Percentiles rank a stretch among this genome's conserved stretches.
phyloP scores from a whole-genome alignment of 2,888 invertebrate genomes.

The Baronia brevicornis region DNA sequence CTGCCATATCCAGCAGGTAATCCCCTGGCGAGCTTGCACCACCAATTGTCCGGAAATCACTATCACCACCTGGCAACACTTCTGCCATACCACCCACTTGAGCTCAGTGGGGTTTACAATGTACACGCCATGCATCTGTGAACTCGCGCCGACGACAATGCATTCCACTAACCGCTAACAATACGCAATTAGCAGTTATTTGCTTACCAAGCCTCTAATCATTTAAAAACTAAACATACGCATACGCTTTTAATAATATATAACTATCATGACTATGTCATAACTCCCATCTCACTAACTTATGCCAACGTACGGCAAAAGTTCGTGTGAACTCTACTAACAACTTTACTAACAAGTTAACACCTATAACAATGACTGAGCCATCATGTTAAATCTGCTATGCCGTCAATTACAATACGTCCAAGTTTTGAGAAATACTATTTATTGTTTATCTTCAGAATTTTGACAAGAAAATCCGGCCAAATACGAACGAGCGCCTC shows the following conservation, averaged over 20 bases:
- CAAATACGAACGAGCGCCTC: slow-evolving; percentile 57
- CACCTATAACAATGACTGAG: slow-evolving; percentile 71
- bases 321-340: slow-evolving; percentile 66
- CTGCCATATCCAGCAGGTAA: slow-evolving; percentile 98
- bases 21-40: slow-evolving; percentile 87
- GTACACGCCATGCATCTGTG: slow-evolving; percentile 88
- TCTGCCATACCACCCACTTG: slow-evolving; percentile 81
- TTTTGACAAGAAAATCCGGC: slow-evolving; percentile 60
- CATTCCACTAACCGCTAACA: slow-evolving; percentile 68
- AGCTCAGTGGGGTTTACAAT: slow-evolving; percentile 79
- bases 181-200: slow-evolving; percentile 45
- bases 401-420: slow-evolving; percentile 67
- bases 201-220: slow-evolving; percentile 47
- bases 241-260: slow-evolving; percentile 54
- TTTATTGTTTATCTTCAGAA: slow-evolving; percentile 65
- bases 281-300: slow-evolving; percentile 63
- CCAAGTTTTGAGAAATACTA: slow-evolving; percentile 62
- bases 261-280: slow-evolving; percentile 55
- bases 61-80: slow-evolving; percentile 78
- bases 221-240: slow-evolving; percentile 46
- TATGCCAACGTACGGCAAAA: slow-evolving; percentile 52
- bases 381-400: slow-evolving; percentile 69
- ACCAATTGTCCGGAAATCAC: slow-evolving; percentile 78
- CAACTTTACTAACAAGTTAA: slow-evolving; percentile 70
- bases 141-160: slow-evolving; percentile 75